phyloP scores from a whole-genome alignment of 2,113 vertebrate genomes.

The Coptodon bakossiorum region DNA sequence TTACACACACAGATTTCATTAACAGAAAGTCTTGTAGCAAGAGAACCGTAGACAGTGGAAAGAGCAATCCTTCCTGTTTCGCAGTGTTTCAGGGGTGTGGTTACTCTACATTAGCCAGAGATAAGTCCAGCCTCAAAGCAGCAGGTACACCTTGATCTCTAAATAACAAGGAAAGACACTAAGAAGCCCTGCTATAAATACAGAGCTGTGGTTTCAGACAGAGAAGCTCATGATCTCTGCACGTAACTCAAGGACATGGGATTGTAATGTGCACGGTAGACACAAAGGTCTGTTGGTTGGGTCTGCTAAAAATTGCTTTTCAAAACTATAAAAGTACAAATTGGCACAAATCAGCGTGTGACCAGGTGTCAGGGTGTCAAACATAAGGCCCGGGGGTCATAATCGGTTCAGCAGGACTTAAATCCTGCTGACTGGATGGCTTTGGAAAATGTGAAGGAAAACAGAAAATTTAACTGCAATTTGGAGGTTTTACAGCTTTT shows the following conservation, averaged over 20 bases:
- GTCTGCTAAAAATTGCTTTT: neutral
- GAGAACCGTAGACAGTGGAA: neutral
- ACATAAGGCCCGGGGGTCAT: neutral
- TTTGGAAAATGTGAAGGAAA: neutral
- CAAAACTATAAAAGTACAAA: neutral
- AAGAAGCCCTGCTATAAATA: constrained; percentile 59
- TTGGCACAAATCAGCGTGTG: neutral
- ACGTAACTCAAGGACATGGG: neutral
- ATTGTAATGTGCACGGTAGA: neutral
- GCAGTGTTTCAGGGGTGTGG: neutral
- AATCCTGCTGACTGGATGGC: neutral
- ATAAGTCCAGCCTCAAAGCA: constrained; percentile 37
- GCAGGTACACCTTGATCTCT: constrained; percentile 23
- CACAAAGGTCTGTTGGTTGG: neutral
- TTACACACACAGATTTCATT: neutral
- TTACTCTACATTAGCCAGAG: neutral
- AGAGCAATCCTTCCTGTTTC: neutral
- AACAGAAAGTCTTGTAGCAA: neutral
- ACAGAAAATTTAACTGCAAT: neutral
- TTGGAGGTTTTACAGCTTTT: neutral
- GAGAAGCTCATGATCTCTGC: neutral
- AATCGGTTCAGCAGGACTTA: neutral
- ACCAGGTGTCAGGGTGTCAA: neutral
- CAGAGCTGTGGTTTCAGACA: neutral
- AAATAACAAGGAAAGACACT: constrained; percentile 41